Evolutionary conservation across 2,113 vertebrate genomes (phyloP).

Genomic region (Fulmarus glacialis): DNA sequence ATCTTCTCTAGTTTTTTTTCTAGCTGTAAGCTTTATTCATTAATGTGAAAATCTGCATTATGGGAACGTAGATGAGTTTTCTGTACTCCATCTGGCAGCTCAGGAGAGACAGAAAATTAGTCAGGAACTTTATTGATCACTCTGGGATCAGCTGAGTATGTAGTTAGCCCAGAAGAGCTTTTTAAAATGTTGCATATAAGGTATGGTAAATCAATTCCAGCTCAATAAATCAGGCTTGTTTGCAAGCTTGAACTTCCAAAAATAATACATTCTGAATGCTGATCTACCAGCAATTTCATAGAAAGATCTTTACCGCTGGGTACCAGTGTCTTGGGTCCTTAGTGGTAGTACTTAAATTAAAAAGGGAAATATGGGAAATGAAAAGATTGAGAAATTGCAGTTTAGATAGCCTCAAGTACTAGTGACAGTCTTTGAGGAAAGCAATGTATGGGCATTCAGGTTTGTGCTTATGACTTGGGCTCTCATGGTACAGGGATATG

Average conservation of each 20-base stretch:
- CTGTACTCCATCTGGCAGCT: conserved; percentile 39
- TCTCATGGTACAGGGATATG: rapidly evolving
- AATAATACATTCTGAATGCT: not conserved
- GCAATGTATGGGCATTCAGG: not conserved
- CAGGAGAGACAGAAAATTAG: conserved; percentile 41
- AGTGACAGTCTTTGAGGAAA: not conserved
- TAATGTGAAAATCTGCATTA: conserved; percentile 16
- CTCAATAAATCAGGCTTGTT: conserved; percentile 16
- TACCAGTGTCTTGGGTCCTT: not conserved
- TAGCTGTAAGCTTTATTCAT: not conserved
- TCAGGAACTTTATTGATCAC: conserved; percentile 59
- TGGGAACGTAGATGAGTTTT: conserved; percentile 2
- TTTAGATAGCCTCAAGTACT: not conserved
- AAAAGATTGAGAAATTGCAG: not conserved
- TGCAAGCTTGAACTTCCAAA: not conserved
- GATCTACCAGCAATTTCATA: not conserved
- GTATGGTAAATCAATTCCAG: not conserved
- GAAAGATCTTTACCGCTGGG: not conserved
- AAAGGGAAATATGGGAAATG: not conserved
- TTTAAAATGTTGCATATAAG: conserved; percentile 15
- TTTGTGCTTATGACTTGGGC: not conserved
- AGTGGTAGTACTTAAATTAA: not conserved
- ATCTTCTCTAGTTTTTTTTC: not conserved
- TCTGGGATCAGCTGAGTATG: conserved; percentile 14
- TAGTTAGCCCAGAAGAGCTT: conserved; percentile 45